These are phyloP conservation scores for Platyscapa corneri DNA, from an alignment of 1,140 invertebrate genomes.

Conservation along the genomic window DNA sequence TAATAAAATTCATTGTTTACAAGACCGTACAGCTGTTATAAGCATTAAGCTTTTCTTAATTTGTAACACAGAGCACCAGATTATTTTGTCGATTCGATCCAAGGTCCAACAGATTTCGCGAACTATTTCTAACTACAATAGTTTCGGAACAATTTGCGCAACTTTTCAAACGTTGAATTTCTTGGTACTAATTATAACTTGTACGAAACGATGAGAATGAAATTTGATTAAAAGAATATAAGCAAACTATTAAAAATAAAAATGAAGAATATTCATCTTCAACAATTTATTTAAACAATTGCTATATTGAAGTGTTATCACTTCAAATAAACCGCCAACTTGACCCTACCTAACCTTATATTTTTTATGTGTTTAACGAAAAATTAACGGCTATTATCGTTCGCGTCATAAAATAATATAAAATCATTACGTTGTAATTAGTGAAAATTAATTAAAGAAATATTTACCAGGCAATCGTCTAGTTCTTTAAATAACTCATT, in stretches of 20 bases:
- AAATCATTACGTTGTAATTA: neutral
- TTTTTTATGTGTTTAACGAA: neutral
- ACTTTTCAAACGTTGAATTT: neutral
- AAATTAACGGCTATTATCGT: neutral
- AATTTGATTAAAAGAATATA: too few relatives aligned
- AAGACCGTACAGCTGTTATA: too few relatives aligned
- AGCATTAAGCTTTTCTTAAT: neutral
- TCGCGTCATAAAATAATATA: neutral
- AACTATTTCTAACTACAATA: neutral
- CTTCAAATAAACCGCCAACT: neutral
- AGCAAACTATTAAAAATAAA: too few relatives aligned
- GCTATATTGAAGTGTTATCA: neutral
- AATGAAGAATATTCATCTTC: neutral
- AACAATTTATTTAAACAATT: neutral
- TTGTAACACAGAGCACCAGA: neutral
- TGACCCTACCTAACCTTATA: neutral
- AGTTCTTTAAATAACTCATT: too few relatives aligned
- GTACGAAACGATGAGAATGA: neutral
- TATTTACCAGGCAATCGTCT: too few relatives aligned
- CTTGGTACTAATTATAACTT: neutral
- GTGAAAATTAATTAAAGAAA: too few relatives aligned
- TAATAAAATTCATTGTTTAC: too few relatives aligned
- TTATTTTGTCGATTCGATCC: neutral
- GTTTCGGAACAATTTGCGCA: neutral
- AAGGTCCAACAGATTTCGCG: neutral